Evolutionary conservation across 2,797 vertebrate species (phyloP).

Genomic region (Helarctos malayanus): DNA sequence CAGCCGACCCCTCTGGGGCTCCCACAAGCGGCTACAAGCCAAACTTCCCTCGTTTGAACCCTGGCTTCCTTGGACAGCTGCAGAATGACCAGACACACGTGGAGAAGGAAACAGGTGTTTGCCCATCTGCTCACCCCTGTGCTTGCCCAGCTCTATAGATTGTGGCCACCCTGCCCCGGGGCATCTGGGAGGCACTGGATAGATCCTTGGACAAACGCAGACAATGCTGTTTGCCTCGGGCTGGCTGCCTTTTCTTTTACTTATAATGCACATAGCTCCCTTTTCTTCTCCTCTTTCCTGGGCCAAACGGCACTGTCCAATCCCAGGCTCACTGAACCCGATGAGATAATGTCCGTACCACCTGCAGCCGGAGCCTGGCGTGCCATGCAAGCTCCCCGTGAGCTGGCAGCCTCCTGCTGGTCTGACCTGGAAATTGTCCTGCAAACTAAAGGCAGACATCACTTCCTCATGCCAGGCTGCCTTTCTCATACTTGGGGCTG

Average conservation of each 20-base stretch:
- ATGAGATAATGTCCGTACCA: background rate
- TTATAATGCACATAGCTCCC: background rate
- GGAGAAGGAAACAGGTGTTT: background rate
- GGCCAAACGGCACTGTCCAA: background rate
- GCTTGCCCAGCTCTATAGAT: background rate
- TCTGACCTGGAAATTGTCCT: background rate
- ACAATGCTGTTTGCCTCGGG: constrained; percentile 3
- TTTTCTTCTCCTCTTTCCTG: constrained; percentile 1
- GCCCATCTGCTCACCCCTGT: background rate
- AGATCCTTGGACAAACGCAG: background rate
- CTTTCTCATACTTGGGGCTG: background rate
- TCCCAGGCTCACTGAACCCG: background rate
- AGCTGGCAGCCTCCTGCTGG: background rate
- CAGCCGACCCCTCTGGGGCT: background rate
- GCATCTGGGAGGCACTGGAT: background rate
- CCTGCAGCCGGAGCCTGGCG: background rate
- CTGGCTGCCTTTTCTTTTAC: constrained; percentile 30
- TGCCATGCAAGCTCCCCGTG: rapidly evolving
- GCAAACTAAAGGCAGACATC: background rate
- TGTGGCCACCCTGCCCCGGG: background rate
- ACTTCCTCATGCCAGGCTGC: background rate
- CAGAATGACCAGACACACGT: background rate
- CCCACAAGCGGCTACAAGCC: rapidly evolving
- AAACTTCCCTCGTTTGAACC: background rate
- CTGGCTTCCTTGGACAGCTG: background rate